phyloP scores from a whole-genome alignment of 2,113 vertebrate species.

The Pica pica region DNA sequence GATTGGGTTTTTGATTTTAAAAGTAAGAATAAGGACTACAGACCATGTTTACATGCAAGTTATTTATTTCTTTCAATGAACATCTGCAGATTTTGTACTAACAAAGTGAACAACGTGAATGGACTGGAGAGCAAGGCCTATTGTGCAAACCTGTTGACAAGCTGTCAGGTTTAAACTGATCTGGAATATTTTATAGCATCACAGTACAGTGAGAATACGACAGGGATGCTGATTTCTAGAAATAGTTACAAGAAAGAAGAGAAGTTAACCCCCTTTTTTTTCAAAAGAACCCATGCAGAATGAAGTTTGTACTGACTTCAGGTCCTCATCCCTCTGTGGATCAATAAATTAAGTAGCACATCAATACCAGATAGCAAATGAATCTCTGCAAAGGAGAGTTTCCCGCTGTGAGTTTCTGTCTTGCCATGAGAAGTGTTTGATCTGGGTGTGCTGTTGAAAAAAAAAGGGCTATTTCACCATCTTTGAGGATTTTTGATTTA shows the following conservation, averaged over 20 bases:
- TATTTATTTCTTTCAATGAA: neutral
- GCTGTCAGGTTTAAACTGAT: neutral
- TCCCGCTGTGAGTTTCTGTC: conserved; percentile 1
- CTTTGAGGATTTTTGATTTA: conserved; percentile 45
- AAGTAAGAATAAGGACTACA: neutral
- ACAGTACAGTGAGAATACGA: neutral
- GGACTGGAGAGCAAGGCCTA: neutral
- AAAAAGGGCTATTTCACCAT: conserved; percentile 57
- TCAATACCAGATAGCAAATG: conserved; percentile 61
- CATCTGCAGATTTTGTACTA: neutral
- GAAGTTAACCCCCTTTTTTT: neutral
- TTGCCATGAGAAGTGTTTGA: conserved; percentile 58
- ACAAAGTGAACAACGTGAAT: neutral
- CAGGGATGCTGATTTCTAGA: neutral
- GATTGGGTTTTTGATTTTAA: neutral
- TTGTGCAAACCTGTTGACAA: neutral
- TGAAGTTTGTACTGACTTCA: conserved; percentile 26
- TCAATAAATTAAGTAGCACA: conserved; percentile 66
- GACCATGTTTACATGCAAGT: neutral
- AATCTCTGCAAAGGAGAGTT: conserved; percentile 54
- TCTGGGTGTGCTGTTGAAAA: conserved; percentile 54
- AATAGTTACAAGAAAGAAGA: neutral
- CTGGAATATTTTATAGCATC: neutral
- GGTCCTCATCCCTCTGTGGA: conserved; percentile 26
- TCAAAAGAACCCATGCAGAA: neutral